A percentile compares a stretch with the other conserved stretches of the same genome.
These are phyloP conservation scores for Drosophila infuscata DNA, from an alignment of 2,888 invertebrate genomes.

Conservation along the genomic window DNA sequence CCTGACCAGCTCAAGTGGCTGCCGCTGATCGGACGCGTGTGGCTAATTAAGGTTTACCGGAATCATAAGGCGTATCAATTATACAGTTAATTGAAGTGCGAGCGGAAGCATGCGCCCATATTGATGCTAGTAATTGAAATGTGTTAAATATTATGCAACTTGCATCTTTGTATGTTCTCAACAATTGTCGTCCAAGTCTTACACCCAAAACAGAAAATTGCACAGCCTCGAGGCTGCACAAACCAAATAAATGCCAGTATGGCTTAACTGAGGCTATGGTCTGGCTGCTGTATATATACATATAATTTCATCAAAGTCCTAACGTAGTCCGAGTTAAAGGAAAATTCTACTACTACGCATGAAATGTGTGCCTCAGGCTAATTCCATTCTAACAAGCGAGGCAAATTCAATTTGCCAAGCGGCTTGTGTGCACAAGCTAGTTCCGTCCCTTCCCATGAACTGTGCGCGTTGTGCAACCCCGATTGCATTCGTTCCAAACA, in stretches of 20 bases:
- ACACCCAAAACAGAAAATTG: background rate
- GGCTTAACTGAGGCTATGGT: slow-evolving; percentile 6
- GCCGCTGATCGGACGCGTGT: slow-evolving; percentile 60
- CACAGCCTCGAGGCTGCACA: slow-evolving; percentile 22
- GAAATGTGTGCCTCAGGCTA: slow-evolving; percentile 76
- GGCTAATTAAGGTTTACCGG: slow-evolving; percentile 54
- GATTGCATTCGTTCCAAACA: slow-evolving; percentile 68
- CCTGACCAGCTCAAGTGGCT: slow-evolving; percentile 51
- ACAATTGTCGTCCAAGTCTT: slow-evolving; percentile 23
- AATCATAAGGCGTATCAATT: slow-evolving; percentile 71
- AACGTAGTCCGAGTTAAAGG: slow-evolving; percentile 50
- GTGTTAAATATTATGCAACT: slow-evolving; percentile 26
- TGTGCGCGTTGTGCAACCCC: slow-evolving; percentile 59
- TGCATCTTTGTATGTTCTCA: slow-evolving; percentile 17
- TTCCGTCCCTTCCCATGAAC: slow-evolving; percentile 7
- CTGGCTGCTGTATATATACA: slow-evolving; percentile 37
- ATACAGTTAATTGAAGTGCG: slow-evolving; percentile 65
- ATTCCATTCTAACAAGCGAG: slow-evolving; percentile 83
- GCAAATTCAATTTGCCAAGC: slow-evolving; percentile 82
- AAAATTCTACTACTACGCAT: slow-evolving; percentile 60
- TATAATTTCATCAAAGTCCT: slow-evolving; percentile 60
- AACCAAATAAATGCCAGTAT: slow-evolving; percentile 33
- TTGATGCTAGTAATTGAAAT: slow-evolving; percentile 19
- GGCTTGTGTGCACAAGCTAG: slow-evolving; percentile 62
- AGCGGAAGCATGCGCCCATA: slow-evolving; percentile 16